Evolutionary conservation across 2,888 invertebrate species (phyloP), one percentile per base, ranked within the genome.

Genomic region (Limnephilus marmoratus): DNA sequence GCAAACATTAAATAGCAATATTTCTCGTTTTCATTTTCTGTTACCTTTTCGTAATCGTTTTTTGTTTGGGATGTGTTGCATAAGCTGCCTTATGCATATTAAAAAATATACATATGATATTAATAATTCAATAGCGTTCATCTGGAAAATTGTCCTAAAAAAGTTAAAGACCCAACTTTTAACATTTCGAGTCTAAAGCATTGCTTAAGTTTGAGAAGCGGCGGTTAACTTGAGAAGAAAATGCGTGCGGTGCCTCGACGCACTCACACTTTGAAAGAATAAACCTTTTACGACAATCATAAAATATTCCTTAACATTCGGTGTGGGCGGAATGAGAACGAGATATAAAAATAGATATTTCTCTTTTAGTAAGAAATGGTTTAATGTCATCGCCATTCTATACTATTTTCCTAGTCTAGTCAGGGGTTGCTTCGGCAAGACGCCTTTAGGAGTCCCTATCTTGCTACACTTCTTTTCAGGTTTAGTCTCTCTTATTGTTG

Each of bases 161-260:
- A 68, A 68, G 68, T 68, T 68, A 68, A 68, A 9, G 24, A 68
- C 5, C 68, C 1, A 68, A 68, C 68, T 68, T 68, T 68, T 7
- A 68, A 68, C 68, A 68, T 68, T 68, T 24, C 68, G 68, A 68
- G n/a, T n/a, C 68, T 68, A 37, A 83, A 83, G 24, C 83, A 83
- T 83, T 83, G 83, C 41, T 83, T 83, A 83, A 83, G 37, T 83
- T 83, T 83, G 83, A 83, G 41, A 83, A 83, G 24, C 18, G 83
- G 34, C 31, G 24, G 68, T 37, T 37, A 83, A 83, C 34, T 83
- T 37, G 41, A 18, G 41, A 83, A 24, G 83, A 83, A 83, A 83
- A 83, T 41, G 41, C 83, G 83, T 83, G 83, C 83, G 18, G 3
- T 18, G 15, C 31, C 34, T 37, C 15, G 18, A 37, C 83, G 31